A percentile compares a stretch with the other conserved stretches of the same genome.
Conservation (phyloP, 2,888 invertebrate genomes). For the Leptopilina syphax region DNA sequence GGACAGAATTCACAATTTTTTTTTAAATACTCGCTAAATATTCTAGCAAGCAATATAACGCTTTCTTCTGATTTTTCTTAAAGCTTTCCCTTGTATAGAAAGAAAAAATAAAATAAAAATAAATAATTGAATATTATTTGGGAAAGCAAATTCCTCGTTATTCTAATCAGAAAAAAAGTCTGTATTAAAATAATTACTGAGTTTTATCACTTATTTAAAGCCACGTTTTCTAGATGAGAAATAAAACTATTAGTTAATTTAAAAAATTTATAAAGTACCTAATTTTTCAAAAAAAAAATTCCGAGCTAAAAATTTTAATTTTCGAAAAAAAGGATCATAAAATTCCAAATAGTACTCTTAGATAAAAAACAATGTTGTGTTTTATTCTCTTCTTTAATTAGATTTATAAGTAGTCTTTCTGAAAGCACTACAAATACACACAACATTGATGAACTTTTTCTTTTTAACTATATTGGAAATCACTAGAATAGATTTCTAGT, state of each 20-base stretch:
- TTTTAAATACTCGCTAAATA: not conserved
- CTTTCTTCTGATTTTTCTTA: not conserved
- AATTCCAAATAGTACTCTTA: not conserved
- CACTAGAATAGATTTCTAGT: constrained; percentile 18
- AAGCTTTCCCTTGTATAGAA: not conserved
- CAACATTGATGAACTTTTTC: constrained; percentile 9
- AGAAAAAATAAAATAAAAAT: not conserved
- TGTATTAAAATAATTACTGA: not conserved
- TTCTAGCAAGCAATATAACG: not conserved
- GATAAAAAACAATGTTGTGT: constrained; percentile 3
- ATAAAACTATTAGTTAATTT: not conserved
- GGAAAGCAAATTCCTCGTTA: not conserved
- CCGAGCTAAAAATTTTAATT: too few relatives aligned
- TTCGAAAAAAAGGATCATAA: not conserved
- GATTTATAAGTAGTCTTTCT: constrained; percentile 13
- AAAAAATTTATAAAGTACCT: not conserved
- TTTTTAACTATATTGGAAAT: constrained; percentile 3
- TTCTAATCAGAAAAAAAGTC: not conserved
- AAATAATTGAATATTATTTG: not conserved
- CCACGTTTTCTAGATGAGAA: constrained; percentile 18
- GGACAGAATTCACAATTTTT: constrained; percentile 34
- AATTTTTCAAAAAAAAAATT: too few relatives aligned
- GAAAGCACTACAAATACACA: constrained; percentile 34
- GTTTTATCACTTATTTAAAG: constrained; percentile 13
- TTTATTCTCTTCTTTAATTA: constrained; percentile 12